These are phyloP conservation scores for Ochropleura plecta DNA, from an alignment of 2,888 invertebrate genomes.

Conservation along the genomic window DNA sequence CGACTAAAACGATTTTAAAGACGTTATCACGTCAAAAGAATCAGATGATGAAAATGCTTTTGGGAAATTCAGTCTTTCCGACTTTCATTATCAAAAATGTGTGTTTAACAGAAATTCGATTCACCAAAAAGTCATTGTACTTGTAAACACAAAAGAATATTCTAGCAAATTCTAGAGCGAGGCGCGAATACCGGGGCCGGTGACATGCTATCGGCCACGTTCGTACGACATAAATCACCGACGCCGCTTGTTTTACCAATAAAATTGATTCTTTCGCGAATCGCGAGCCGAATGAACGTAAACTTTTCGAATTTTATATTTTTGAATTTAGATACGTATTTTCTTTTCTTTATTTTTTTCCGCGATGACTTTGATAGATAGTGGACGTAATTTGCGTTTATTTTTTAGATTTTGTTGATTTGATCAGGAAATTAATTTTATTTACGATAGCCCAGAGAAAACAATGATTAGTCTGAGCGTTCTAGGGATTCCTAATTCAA, in stretches of 20 bases:
- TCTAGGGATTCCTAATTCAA: constrained; percentile 36
- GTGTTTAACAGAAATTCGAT: constrained; percentile 60
- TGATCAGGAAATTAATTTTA: constrained; percentile 31
- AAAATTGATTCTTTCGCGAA: constrained; percentile 88
- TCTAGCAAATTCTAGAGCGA: constrained; percentile 86
- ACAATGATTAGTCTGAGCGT: constrained; percentile 17
- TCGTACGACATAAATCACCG: constrained; percentile 86
- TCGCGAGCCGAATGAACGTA: constrained; percentile 74
- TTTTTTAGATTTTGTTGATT: constrained; percentile 16
- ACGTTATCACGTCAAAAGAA: too few relatives aligned
- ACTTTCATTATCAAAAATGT: constrained; percentile 40
- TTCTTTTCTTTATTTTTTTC: constrained; percentile 37
- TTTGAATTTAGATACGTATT: constrained; percentile 60
- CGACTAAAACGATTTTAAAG: too few relatives aligned
- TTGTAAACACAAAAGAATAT: constrained; percentile 85
- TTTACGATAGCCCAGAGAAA: constrained; percentile 25
- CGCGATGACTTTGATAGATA: constrained; percentile 56
- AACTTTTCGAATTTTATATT: constrained; percentile 66
- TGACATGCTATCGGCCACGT: constrained; percentile 88
- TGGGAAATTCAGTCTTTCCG: constrained; percentile 3
- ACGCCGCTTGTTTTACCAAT: constrained; percentile 88
- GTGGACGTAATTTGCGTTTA: constrained; percentile 32
- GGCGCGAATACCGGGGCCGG: constrained; percentile 83
- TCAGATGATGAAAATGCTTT: neutral
- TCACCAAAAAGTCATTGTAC: constrained; percentile 72